Evolutionary conservation across 2,113 vertebrate species (phyloP).

Genomic region (Microcebus tavaratra): DNA sequence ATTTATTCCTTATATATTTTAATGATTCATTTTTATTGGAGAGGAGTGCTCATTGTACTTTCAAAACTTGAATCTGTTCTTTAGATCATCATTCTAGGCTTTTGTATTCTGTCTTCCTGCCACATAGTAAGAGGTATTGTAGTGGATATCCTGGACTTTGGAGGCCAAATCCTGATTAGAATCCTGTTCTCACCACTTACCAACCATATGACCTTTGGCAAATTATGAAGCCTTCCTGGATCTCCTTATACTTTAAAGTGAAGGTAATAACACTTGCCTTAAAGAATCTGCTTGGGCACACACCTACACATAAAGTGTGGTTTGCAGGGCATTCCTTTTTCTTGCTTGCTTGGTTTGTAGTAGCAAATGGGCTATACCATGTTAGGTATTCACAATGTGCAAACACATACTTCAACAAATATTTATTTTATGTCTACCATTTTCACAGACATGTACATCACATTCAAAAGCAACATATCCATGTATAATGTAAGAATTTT

Average conservation of each 20-base stretch:
- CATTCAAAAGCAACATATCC: neutral
- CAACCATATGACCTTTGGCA: neutral
- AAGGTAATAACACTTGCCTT: neutral
- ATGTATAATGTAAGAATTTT: neutral
- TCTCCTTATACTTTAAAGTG: neutral
- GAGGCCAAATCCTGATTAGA: neutral
- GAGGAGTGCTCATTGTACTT: neutral
- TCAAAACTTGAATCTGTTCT: neutral
- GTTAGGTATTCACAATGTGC: neutral
- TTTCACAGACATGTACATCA: neutral
- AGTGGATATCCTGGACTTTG: too few species aligned
- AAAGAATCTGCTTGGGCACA: neutral
- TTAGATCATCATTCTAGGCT: neutral
- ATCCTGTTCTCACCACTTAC: neutral
- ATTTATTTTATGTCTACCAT: neutral
- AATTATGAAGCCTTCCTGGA: neutral
- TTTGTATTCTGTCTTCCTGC: neutral
- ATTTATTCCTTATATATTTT: slow-evolving; percentile 4
- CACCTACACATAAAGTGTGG: neutral
- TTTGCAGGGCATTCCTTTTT: too few species aligned
- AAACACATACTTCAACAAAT: neutral
- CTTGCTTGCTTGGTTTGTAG: neutral
- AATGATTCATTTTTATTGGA: neutral
- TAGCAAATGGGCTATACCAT: neutral
- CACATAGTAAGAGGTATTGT: neutral